Conservation (phyloP, 2,797 vertebrate species). For the Darevskia mixta region DNA sequence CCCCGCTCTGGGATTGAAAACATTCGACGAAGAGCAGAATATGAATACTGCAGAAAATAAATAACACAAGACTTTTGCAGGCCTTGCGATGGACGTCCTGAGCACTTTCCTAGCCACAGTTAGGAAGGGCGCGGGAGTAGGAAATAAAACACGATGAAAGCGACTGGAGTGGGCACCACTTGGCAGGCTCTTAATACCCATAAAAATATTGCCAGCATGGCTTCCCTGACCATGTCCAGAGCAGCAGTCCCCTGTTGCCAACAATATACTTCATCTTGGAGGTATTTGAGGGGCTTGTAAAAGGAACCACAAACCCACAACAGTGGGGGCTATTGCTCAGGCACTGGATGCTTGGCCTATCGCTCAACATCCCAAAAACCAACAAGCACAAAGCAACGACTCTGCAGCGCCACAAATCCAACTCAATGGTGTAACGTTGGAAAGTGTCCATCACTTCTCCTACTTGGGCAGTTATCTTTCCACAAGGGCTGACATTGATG, state of each 20-base stretch:
- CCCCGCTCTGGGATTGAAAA: too few relatives aligned
- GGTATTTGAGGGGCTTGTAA: constrained; percentile 21
- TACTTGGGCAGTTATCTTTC: too few relatives aligned
- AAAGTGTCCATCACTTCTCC: too few relatives aligned
- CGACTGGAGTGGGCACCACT: background rate
- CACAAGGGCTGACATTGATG: too few relatives aligned
- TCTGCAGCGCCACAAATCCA: too few relatives aligned
- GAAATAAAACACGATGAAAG: accelerated
- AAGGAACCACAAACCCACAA: background rate
- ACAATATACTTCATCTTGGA: background rate
- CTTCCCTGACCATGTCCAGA: background rate
- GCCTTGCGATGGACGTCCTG: background rate
- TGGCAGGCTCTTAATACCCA: too few relatives aligned
- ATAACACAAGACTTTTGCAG: too few relatives aligned
- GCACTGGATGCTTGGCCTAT: accelerated
- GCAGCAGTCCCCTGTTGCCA: background rate
- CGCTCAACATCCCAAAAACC: too few relatives aligned
- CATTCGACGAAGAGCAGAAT: too few relatives aligned
- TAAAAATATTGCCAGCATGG: background rate
- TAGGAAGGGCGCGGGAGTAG: background rate
- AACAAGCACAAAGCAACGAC: too few relatives aligned
- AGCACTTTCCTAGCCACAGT: accelerated
- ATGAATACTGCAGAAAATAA: too few relatives aligned
- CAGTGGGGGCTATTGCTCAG: accelerated
- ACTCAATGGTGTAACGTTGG: too few relatives aligned